Percentiles rank a stretch among this genome's conserved stretches.
Evolutionary conservation across 2,888 invertebrate species (phyloP).

Genomic region (Clostera curtula): DNA sequence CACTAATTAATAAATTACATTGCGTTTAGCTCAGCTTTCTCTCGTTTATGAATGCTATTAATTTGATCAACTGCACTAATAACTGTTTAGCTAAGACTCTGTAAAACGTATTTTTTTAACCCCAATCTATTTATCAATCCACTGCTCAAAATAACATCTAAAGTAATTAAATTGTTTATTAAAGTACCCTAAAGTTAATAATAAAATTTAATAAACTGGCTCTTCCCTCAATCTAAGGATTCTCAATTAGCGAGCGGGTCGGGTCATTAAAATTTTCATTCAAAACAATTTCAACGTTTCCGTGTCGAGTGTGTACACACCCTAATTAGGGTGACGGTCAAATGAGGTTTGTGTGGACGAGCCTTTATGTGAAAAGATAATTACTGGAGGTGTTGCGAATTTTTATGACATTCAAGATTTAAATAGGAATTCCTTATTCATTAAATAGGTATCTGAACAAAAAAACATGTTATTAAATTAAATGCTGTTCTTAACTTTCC

Average conservation of each 20-base stretch:
- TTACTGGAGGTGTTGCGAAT: too few species aligned
- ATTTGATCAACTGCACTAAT: too few species aligned
- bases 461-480: too few species aligned
- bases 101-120: not conserved
- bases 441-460: too few species aligned
- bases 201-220: conserved; percentile 38
- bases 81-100: too few species aligned
- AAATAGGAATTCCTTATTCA: too few species aligned
- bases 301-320: conserved; percentile 36
- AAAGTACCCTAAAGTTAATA: conserved; percentile 23
- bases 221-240: conserved; percentile 38
- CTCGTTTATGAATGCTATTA: too few species aligned
- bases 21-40: too few species aligned
- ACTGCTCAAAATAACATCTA: not conserved
- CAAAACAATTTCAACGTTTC: conserved; percentile 64
- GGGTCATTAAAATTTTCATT: conserved; percentile 67
- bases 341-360: not conserved
- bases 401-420: too few species aligned
- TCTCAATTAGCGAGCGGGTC: conserved; percentile 52
- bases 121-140: not conserved
- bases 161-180: conserved; percentile 6
- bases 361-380: too few species aligned
- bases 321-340: conserved; percentile 24
- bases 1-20: too few species aligned
- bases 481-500: too few species aligned